Conservation (phyloP, 2,797 vertebrate genomes). For the Acomys russatus region DNA sequence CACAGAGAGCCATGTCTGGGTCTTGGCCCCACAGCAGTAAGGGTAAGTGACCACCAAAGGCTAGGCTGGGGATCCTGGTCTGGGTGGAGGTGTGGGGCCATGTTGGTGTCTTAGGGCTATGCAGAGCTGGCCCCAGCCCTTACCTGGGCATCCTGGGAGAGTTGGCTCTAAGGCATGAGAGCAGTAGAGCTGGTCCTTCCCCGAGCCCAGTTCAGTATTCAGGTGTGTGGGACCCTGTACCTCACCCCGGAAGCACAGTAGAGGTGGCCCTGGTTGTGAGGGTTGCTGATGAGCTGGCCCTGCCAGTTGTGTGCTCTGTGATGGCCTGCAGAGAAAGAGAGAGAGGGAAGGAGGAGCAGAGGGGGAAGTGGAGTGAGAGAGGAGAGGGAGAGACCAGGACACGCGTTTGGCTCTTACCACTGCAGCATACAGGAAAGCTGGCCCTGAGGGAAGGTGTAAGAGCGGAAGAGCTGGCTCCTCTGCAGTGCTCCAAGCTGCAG, state of each 20-base stretch:
- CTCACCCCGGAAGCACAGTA: neutral
- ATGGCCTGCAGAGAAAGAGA: neutral
- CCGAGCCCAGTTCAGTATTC: no score
- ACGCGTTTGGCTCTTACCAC: no score
- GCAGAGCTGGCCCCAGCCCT: neutral
- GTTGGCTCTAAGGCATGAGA: no score
- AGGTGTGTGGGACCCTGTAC: no score
- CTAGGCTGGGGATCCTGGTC: neutral
- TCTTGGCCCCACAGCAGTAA: neutral
- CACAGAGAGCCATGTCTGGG: neutral
- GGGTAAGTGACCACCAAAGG: neutral
- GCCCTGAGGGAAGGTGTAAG: neutral
- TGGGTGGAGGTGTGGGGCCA: neutral
- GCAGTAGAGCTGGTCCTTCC: no score
- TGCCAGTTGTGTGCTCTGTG: neutral
- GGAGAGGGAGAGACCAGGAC: no score
- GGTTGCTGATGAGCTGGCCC: neutral
- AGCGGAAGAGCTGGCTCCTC: neutral
- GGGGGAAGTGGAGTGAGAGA: no score
- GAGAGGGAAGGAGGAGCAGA: no score
- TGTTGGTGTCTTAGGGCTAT: neutral
- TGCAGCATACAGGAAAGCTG: neutral
- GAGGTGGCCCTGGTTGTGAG: neutral
- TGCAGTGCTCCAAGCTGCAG: neutral
- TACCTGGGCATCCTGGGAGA: neutral